Conservation (phyloP, 2,113 vertebrate genomes). For the Morone saxatilis region DNA sequence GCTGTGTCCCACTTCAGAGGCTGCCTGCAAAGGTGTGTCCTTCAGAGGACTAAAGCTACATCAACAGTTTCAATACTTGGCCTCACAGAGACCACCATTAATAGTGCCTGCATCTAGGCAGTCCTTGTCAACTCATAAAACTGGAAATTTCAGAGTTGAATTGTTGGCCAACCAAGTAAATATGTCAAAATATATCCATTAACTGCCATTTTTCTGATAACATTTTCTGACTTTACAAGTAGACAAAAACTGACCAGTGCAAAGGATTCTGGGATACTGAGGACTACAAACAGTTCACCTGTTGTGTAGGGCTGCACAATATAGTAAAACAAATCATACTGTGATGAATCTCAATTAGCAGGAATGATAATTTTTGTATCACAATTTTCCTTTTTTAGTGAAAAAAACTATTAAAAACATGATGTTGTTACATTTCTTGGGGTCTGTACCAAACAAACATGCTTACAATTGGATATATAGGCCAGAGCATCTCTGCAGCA, state of each 20-base stretch:
- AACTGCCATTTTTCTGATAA: no score
- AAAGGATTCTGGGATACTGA: not conserved
- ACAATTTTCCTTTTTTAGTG: no score
- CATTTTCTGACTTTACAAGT: not conserved
- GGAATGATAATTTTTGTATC: no score
- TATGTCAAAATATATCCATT: not conserved
- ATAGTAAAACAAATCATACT: no score
- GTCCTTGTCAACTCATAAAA: not conserved
- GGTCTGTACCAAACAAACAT: no score
- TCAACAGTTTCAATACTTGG: constrained; percentile 18
- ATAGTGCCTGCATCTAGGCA: constrained; percentile 1
- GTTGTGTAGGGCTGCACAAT: not conserved
- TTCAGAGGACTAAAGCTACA: constrained; percentile 12
- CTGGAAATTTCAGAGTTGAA: not conserved
- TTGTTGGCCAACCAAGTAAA: not conserved
- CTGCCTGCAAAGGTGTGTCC: constrained; percentile 4
- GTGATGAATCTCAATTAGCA: no score
- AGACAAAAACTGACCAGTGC: constrained; percentile 7
- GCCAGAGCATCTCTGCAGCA: no score
- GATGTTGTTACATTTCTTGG: no score
- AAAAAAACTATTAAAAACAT: no score
- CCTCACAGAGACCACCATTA: constrained; percentile 54
- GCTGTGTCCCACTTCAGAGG: constrained; percentile 33
- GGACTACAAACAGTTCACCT: not conserved
- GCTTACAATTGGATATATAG: no score